Base-by-base conservation (phyloP, 2,888 invertebrate species). In the Pachycephus smyrnensis region DNA sequence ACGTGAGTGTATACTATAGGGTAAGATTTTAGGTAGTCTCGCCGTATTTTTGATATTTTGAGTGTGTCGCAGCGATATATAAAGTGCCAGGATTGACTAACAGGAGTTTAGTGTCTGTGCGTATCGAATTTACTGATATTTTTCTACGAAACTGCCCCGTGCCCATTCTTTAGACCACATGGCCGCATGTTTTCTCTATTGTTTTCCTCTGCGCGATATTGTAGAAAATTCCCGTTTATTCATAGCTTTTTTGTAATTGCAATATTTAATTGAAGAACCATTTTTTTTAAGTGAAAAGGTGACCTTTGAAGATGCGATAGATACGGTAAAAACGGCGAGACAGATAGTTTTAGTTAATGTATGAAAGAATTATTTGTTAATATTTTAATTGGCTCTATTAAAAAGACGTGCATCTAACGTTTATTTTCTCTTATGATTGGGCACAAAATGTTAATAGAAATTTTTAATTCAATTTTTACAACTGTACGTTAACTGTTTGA, bases 1-100 rank as follows among this genome's bases (percentile, higher is more conserved):
- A 90, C 90, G 89, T 89, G 88, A 89, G 87, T 84, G 86, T 86
- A 85, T 86, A 83, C 85, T 83, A 75, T 84, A 83, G 82, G 83
- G 84, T 88, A 86, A 86, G 83, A 80, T 82, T 82, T 82, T 79
- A 68, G 15, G 55, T 55, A 55, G 55, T 55, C 55, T 55, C 23
- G 23, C 23, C 23, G 55, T 55, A 55, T 55, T 55, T 55, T 55
- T 6, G 23, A 9, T 23, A 23, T 55, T 55, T 23, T 55, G 9
- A 55, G 55, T 23, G 55, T 55, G 6, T 55, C 9, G 23, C 9
- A 23, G 2, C 9, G 9, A 55, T 55, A 9, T 55, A 55, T 55
- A 23, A 55, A 55, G 55, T 55, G 55, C 23, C 55, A 55, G 23
- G 55, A 55, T 55, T 55, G 23, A 55, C 9, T 55, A 55, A 55